These are phyloP conservation scores for Oryzias celebensis DNA, from an alignment of 2,113 vertebrate genomes.

Conservation along the genomic window DNA sequence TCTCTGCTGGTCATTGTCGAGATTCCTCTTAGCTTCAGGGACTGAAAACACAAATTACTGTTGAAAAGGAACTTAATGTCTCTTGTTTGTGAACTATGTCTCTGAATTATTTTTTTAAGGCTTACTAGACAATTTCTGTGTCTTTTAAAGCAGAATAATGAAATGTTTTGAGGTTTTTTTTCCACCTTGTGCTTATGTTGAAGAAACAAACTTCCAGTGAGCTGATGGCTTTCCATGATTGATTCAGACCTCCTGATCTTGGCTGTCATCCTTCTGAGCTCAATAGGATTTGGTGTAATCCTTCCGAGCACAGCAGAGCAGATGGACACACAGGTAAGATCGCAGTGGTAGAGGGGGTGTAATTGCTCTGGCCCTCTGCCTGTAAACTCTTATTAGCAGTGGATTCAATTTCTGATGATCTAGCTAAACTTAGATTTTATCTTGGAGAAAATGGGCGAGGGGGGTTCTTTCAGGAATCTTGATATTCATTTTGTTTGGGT, in stretches of 20 bases:
- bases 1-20: no score
- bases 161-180: neutral
- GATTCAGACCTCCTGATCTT: constrained; percentile 64
- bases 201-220: constrained; percentile 35
- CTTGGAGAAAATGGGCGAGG: neutral
- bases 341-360: constrained; percentile 60
- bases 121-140: no score
- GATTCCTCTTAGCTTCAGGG: no score
- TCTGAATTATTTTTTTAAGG: no score
- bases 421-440: constrained; percentile 37
- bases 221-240: constrained; percentile 52
- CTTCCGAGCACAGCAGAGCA: constrained; percentile 62
- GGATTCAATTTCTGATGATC: constrained; percentile 45
- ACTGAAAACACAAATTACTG: no score
- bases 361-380: constrained; percentile 56
- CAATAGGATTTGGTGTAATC: constrained; percentile 76
- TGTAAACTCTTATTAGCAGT: constrained; percentile 50
- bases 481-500: neutral
- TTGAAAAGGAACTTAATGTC: no score
- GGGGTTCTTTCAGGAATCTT: constrained; percentile 7
- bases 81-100: no score
- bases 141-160: no score
- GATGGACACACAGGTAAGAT: constrained; percentile 73
- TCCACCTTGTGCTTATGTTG: constrained; percentile 19
- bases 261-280: constrained; percentile 52